Evolutionary conservation across 2,888 invertebrate species (phyloP), one percentile per base, ranked within the genome.

Genomic region (Therioaphis trifolii): DNA sequence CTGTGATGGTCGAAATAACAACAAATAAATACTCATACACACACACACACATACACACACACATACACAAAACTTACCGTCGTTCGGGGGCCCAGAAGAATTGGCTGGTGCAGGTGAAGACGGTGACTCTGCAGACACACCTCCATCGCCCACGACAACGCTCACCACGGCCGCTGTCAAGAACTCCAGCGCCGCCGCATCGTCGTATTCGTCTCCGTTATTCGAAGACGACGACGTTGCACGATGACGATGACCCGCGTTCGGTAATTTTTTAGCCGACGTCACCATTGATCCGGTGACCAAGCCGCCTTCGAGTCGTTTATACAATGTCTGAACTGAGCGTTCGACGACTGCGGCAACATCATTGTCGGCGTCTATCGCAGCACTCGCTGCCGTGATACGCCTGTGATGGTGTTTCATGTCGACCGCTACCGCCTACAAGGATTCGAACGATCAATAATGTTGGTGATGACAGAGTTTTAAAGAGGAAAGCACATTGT

Each of bases 181-280:
- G 27, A 79, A 79, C 27, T 40, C 78, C 27, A 79, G n/a, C 18
- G 78, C 78, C 11, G 78, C 78, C 14, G 55, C 35, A 55, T 68
- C 78, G 12, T 79, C 78, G n/a, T 79, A 55, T 9, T 43, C 68
- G n/a, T 79, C 78, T 5, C 18, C 52, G 1, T 24, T 52, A 29
- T 63, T 66, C 24, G 40, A 3, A 14, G 35, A 5, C 18, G 75
- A 1, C 15, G 35, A 5, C 12, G 29, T 12, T 0, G 24, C 14
- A 12, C 68, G 78, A 3, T 55, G 35, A 18, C 72, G 72, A 14
- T 72, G 52, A 5, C 61, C 49, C 14, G 29, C 11, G 5, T 21
- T 12, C n/a, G 72, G 63, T 18, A 35, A 46, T 5, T 82, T 82
- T 52, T 82, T 82, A 35, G 46, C 27, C 5, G 52, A 69, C 2